phyloP scores from a whole-genome alignment of 1,140 invertebrate genomes.

The Dendroctonus valens region DNA sequence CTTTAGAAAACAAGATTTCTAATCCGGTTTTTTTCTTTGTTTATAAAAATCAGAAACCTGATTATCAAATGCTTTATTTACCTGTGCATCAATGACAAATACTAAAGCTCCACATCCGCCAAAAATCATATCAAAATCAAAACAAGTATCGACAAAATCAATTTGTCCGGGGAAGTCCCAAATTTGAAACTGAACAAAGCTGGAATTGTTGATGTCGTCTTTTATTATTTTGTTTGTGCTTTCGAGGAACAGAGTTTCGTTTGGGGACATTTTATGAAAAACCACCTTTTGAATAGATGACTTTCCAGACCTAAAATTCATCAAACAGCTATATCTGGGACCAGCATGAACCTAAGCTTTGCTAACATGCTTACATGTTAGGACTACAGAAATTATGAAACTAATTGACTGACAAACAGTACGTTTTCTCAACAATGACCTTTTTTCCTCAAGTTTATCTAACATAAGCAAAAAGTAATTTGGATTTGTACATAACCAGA shows the following conservation, averaged over 20 bases:
- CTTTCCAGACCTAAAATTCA: constrained; percentile 85
- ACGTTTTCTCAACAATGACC: neutral
- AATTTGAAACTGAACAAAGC: constrained; percentile 99
- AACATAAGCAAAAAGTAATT: no score
- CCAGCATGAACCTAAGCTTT: no score
- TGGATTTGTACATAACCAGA: no score
- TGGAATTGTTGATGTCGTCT: constrained; percentile 96
- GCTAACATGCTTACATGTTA: no score
- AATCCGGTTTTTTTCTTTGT: no score
- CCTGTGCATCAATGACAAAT: constrained; percentile 99
- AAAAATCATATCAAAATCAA: constrained; percentile 95
- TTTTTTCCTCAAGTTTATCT: neutral
- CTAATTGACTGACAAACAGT: neutral
- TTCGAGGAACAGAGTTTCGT: constrained; percentile 98
- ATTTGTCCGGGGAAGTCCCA: constrained; percentile 99
- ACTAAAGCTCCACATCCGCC: constrained; percentile 93
- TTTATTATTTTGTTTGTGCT: constrained; percentile 97
- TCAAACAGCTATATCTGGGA: no score
- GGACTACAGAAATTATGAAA: neutral
- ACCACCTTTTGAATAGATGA: constrained; percentile 99
- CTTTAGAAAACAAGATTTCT: no score
- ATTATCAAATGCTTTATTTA: constrained; percentile 47
- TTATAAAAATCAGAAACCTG: neutral
- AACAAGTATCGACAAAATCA: constrained; percentile 94
- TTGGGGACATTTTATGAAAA: constrained; percentile 99